Evolutionary conservation across 2,113 vertebrate species (phyloP), one percentile per base, ranked within the genome.

Genomic region (Pollachius pollachius): DNA sequence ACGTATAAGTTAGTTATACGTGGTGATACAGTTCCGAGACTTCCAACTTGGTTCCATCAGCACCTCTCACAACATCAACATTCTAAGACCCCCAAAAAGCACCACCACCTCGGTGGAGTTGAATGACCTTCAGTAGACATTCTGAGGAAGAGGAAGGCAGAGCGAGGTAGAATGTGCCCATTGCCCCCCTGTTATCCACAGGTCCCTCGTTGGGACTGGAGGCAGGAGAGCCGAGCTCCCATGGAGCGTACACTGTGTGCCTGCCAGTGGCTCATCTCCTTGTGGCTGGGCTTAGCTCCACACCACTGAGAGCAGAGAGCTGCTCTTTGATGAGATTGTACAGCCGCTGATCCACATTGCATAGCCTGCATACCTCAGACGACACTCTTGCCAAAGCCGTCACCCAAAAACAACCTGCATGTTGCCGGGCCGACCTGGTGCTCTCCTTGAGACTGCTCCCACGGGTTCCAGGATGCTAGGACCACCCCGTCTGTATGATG

Each of bases 281-380:
- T 74, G 68, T 71, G 76, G 68, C 78, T 70, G 72, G 81, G 78
- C 82, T 88, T 80, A 79, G 79, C 74, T 72, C 75, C 74, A 81
- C 77, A 82, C 80, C 52, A 62, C 80, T 77, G 80, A 75, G 81
- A 81, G 74, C 80, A 67, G 75, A 74, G 72, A 78, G 63, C 54
- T 67, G 54, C 83, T 56, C 70, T 89, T 89, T 89, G 87, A 91
- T 87, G 80, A 88, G 84, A 90, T 91, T 92, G 89, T 74, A 84
- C 72, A 85, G 81, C 73, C 77, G 78, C 68, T 87, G 82, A 84
- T 82, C 81, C 84, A 77, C 71, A 81, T 87, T 72, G 59, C 82
- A 84, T 84, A 80, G 79, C 77, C 81, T 72, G 75, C 88, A 89
- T 89, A 86, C 87, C 84, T 82, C 64, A 62, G 65, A 68, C 68